A percentile compares a stretch with the other conserved stretches of the same genome.
Conservation (phyloP, 1,140 invertebrate genomes). For the Lepidurus packardi region DNA sequence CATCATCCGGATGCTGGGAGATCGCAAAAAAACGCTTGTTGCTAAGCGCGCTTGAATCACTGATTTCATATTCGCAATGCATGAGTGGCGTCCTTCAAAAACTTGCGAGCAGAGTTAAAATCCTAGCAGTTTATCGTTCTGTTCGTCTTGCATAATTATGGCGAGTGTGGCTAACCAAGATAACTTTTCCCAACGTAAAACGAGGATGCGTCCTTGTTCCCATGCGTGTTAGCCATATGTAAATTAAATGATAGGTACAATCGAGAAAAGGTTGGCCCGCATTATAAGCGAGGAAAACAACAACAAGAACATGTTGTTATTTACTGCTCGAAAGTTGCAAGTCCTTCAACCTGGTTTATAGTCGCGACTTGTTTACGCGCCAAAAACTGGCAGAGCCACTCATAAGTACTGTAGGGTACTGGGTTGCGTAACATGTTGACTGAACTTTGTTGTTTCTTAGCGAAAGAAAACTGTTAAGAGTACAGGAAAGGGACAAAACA, state of each 20-base stretch:
- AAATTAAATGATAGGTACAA: background rate
- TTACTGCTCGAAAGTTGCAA: background rate
- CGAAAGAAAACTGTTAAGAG: too few species aligned
- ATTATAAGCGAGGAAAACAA: too few species aligned
- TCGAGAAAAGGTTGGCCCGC: background rate
- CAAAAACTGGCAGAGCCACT: background rate
- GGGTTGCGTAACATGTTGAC: background rate
- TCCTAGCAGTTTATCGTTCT: background rate
- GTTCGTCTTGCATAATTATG: background rate
- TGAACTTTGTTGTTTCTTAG: background rate
- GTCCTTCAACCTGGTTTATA: background rate
- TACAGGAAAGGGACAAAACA: too few species aligned
- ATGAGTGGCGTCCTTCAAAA: background rate
- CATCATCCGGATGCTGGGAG: background rate
- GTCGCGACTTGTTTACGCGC: background rate
- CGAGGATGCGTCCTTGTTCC: too few species aligned
- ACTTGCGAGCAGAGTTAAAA: background rate
- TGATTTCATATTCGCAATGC: background rate
- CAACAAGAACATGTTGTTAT: slow-evolving; percentile 10
- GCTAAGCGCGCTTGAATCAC: background rate
- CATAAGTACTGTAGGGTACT: background rate
- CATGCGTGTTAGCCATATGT: background rate
- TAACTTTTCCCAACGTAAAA: too few species aligned
- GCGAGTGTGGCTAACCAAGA: too few species aligned
- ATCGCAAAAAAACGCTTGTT: background rate